These are phyloP conservation scores for Orthosia incerta DNA, from an alignment of 2,888 invertebrate genomes.

Conservation along the genomic window DNA sequence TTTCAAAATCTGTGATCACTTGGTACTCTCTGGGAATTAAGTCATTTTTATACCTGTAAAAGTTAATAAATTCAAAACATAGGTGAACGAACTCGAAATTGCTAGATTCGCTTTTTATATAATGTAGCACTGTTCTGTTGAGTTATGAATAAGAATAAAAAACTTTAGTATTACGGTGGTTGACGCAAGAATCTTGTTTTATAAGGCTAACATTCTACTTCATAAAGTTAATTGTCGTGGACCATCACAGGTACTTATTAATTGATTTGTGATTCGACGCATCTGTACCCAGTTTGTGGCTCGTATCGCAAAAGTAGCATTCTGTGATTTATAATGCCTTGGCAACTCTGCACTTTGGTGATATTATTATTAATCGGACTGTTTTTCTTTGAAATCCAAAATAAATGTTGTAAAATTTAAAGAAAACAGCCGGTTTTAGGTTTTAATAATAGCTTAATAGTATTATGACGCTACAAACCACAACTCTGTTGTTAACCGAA, in stretches of 20 bases:
- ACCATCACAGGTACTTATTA: conserved; percentile 67
- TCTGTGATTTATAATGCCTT: conserved; percentile 87
- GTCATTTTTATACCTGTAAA: conserved; percentile 86
- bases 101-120: conserved; percentile 78
- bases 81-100: conserved; percentile 75
- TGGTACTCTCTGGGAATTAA: conserved; percentile 90
- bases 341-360: conserved; percentile 80
- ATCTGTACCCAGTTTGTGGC: conserved; percentile 50
- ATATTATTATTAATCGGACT: conserved; percentile 76
- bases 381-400: conserved; percentile 72
- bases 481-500: conserved; percentile 68
- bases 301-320: conserved; percentile 78
- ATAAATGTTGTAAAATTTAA: conserved; percentile 62
- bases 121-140: conserved; percentile 71
- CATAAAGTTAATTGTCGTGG: conserved; percentile 51
- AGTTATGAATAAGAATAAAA: conserved; percentile 67
- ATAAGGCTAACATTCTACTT: conserved; percentile 24
- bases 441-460: conserved; percentile 63
- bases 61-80: conserved; percentile 75
- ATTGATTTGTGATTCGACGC: conserved; percentile 62
- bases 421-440: conserved; percentile 72
- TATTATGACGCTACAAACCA: conserved; percentile 59
- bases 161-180: conserved; percentile 72
- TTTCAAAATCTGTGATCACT: conserved; percentile 90
- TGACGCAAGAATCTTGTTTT: conserved; percentile 66